Evolutionary conservation across 1,140 invertebrate genomes (phyloP).

Genomic region (Papilio polyxenes): DNA sequence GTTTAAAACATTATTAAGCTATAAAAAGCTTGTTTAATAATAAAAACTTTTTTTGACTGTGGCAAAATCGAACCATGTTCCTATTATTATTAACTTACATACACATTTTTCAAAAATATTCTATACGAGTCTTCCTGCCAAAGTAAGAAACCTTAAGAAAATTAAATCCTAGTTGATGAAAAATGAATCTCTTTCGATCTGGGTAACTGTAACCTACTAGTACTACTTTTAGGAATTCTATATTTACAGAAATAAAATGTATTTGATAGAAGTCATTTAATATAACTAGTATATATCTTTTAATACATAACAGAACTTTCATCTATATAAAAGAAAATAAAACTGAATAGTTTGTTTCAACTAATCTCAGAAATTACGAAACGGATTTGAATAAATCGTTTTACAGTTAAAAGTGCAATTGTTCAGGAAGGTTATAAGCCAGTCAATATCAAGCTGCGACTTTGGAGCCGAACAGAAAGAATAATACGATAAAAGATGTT

Average conservation of each 20-base stretch:
- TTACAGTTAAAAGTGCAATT: neutral
- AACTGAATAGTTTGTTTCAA: neutral
- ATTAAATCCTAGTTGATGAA: slow-evolving; percentile 16
- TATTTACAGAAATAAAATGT: neutral
- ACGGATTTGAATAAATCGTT: neutral
- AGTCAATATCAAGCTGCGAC: neutral
- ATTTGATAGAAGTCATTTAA: neutral
- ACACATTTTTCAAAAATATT: too few species aligned
- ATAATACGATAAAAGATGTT: neutral
- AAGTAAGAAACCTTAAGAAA: neutral
- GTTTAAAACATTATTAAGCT: too few species aligned
- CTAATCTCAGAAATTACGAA: neutral
- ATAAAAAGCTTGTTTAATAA: too few species aligned
- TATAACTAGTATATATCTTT: neutral
- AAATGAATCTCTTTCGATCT: neutral
- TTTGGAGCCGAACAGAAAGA: neutral
- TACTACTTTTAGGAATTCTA: neutral
- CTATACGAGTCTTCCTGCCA: neutral
- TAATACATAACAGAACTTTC: neutral
- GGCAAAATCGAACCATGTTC: too few species aligned
- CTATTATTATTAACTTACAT: too few species aligned
- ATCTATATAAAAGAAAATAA: neutral
- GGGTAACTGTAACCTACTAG: neutral
- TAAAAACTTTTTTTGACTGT: too few species aligned
- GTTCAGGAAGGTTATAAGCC: neutral